phyloP scores from a whole-genome alignment of 2,113 vertebrate genomes.

The Sebastes fasciatus region DNA sequence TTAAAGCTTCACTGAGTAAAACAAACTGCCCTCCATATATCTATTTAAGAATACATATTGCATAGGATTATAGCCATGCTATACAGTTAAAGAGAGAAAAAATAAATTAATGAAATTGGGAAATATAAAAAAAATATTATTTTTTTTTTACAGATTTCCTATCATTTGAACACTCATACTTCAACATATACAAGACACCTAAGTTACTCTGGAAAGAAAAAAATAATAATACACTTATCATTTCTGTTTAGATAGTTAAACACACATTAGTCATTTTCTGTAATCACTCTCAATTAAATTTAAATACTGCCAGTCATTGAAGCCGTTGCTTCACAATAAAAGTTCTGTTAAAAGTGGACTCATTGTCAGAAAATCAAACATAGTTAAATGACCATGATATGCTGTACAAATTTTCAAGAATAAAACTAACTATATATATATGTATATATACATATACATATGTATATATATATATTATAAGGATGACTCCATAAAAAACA shows the following conservation, averaged over 20 bases:
- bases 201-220: constrained; percentile 88
- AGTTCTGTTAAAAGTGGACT: constrained; percentile 77
- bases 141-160: constrained; percentile 84
- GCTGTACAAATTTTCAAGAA: constrained; percentile 85
- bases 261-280: constrained; percentile 80
- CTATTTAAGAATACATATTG: constrained; percentile 92
- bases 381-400: constrained; percentile 80
- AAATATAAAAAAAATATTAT: constrained; percentile 82
- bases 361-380: constrained; percentile 74
- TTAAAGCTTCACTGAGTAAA: constrained; percentile 88
- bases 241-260: constrained; percentile 81
- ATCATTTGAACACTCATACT: constrained; percentile 93
- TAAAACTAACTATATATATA: constrained; percentile 55
- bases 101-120: constrained; percentile 86
- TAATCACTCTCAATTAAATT: constrained; percentile 80
- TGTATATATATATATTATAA: constrained; percentile 21
- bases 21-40: constrained; percentile 92
- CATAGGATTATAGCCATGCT: constrained; percentile 99
- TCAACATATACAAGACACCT: constrained; percentile 93
- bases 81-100: constrained; percentile 83
- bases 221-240: constrained; percentile 81
- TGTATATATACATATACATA: constrained; percentile 32
- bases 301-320: constrained; percentile 84
- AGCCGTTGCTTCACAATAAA: constrained; percentile 83
- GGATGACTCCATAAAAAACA: constrained; percentile 80